A percentile compares a stretch with the other conserved stretches of the same genome.
Conservation (phyloP, 2,888 invertebrate species). For the Phengaris alcon region DNA sequence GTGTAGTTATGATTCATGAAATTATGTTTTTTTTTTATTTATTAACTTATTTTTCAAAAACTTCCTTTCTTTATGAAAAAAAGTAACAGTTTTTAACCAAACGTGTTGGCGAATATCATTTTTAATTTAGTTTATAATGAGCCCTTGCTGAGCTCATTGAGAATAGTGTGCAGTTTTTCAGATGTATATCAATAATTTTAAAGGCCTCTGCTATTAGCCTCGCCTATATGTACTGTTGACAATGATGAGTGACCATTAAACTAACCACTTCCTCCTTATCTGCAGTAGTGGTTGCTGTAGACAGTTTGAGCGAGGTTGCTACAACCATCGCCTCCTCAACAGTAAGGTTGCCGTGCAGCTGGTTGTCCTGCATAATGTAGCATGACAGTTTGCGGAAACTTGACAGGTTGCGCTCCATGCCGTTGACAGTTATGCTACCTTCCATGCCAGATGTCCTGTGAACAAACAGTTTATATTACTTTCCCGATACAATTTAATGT, state of each 20-base stretch:
- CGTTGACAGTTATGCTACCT: slow-evolving; percentile 92
- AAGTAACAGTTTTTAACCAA: too few relatives aligned
- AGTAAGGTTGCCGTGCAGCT: slow-evolving; percentile 93
- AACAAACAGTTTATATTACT: slow-evolving; percentile 34
- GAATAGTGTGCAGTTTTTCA: too few relatives aligned
- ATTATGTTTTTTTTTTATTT: too few relatives aligned
- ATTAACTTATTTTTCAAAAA: too few relatives aligned
- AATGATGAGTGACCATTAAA: slow-evolving; percentile 36
- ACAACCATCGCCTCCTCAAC: slow-evolving; percentile 97
- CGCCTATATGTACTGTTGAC: background rate
- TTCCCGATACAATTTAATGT: too few relatives aligned
- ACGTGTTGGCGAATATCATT: too few relatives aligned
- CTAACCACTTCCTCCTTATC: slow-evolving; percentile 92
- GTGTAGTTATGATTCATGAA: too few relatives aligned
- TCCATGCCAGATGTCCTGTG: slow-evolving; percentile 88
- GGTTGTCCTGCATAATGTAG: slow-evolving; percentile 98
- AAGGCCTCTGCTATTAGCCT: too few relatives aligned
- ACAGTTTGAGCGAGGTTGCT: slow-evolving; percentile 93
- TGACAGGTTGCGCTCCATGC: slow-evolving; percentile 88
- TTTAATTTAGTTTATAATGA: too few relatives aligned
- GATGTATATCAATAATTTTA: too few relatives aligned
- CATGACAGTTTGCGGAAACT: slow-evolving; percentile 95
- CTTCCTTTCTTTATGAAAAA: too few relatives aligned
- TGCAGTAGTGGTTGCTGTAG: slow-evolving; percentile 81
- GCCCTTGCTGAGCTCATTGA: too few relatives aligned